Base-by-base conservation (phyloP, 2,888 invertebrate genomes). In the Agrochola circellaris region DNA sequence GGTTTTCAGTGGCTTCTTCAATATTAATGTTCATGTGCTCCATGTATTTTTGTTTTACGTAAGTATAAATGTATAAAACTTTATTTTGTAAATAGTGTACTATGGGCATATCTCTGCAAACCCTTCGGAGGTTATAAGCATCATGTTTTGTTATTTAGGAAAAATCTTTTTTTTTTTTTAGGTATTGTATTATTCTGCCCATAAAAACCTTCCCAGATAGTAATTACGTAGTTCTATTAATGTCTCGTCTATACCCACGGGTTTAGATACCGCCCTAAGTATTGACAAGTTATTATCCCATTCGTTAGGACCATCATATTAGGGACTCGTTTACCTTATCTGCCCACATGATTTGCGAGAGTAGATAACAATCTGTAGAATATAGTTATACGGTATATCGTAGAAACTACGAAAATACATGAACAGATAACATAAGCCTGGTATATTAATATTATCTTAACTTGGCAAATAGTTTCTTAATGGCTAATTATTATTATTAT, bases 251-350 rank as follows among this genome's bases (percentile, higher is more conserved):
- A n/a, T 69, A 51, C 17, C 60, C 23, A 61, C 11, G 48, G 38
- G 23, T 61, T 75, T 69, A 77, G 51, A 56, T 56, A 75, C 15
- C 51, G 17, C 67, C 67, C 67, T 58, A 71, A 68, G 61, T 76
- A 86, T 69, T 76, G 60, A 77, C 60, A 71, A 71, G 68, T 84
- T 84, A 75, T 84, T 75, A 75, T 75, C 51, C 64, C 54, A 85
- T 75, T 84, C 74, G 77, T 87, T 78, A 72, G 34, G 34, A 26
- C 38, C 42, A 67, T 67, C 60, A n/a, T 60, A 67, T 73, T 73
- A 71, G 20, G 42, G 54, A 42, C 42, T 65, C 68, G 64, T 69
- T 84, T 78, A 84, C 87, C 77, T 77, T 51, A 74, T 81, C 77
- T 70, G 20, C 75, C 64, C 76, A 67, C 60, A 61, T 69, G 60